These are phyloP conservation scores for Oostethus manadensis DNA, from an alignment of 2,113 vertebrate species.

Conservation along the genomic window DNA sequence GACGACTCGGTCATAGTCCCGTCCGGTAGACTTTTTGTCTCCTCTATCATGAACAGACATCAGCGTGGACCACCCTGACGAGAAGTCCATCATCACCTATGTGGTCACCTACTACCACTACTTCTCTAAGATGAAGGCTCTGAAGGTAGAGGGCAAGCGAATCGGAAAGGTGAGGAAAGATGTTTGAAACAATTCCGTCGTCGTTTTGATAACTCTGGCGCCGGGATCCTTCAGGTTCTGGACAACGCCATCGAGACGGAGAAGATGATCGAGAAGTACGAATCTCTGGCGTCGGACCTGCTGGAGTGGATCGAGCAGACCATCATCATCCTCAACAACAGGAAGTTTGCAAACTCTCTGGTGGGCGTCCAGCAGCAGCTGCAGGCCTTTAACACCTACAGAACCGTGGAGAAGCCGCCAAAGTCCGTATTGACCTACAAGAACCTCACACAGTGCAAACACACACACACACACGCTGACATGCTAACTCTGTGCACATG, in stretches of 20 bases:
- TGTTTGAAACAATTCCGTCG: too few relatives aligned
- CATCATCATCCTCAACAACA: conserved; percentile 98
- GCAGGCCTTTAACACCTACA: conserved; percentile 87
- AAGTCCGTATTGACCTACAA: conserved; percentile 74
- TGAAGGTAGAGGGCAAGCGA: conserved; percentile 97
- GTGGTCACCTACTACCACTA: conserved; percentile 98
- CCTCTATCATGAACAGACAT: conserved; percentile 70
- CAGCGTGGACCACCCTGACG: conserved; percentile 96
- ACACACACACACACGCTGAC: too few relatives aligned
- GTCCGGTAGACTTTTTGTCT: neutral
- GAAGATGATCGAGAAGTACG: conserved; percentile 98
- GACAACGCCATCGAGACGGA: conserved; percentile 97
- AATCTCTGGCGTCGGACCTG: conserved; percentile 93
- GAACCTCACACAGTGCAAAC: too few relatives aligned
- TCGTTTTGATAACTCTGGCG: neutral
- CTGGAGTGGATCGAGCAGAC: conserved; percentile 99
- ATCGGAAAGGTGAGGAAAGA: conserved; percentile 84
- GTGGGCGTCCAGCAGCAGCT: conserved; percentile 96
- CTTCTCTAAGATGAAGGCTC: conserved; percentile 99
- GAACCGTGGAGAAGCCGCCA: conserved; percentile 86
- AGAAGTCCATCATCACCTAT: conserved; percentile 98
- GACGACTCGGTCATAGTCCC: too few relatives aligned
- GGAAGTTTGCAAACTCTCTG: conserved; percentile 96
- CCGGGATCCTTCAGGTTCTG: conserved; percentile 75
- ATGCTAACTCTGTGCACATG: neutral